These are phyloP conservation scores for Pseudanteris insignis DNA, from an alignment of 2,888 invertebrate species.

Conservation along the genomic window DNA sequence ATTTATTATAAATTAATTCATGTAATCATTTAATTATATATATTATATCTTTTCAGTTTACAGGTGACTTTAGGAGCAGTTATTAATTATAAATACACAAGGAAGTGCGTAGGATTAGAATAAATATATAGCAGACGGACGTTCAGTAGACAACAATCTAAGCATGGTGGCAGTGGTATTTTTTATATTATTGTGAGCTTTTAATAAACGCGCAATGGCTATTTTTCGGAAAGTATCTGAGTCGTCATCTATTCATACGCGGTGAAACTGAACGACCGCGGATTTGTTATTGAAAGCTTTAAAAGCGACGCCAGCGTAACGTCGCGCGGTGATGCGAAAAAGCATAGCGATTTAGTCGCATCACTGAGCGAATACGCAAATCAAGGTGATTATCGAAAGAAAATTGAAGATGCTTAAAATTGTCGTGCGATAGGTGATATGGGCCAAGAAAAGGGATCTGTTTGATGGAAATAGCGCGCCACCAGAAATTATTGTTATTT, in stretches of 20 bases:
- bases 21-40: no score
- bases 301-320: conserved; percentile 10
- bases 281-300: not conserved
- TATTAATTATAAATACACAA: not conserved
- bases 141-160: conserved; percentile 28
- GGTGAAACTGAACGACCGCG: conserved; percentile 10
- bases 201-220: conserved; percentile 17
- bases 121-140: conserved; percentile 14
- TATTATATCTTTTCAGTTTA: no score
- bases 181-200: conserved; percentile 9
- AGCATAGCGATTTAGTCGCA: conserved; percentile 1
- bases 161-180: conserved; percentile 19
- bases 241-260: not conserved
- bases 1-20: no score
- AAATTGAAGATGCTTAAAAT: conserved; percentile 47
- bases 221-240: not conserved
- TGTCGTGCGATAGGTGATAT: conserved; percentile 41
- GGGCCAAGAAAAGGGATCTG: no score
- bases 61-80: no score
- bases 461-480: no score
- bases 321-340: conserved; percentile 16
- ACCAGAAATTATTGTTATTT: no score
- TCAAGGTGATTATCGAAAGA: conserved; percentile 46
- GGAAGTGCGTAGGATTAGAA: conserved; percentile 9
- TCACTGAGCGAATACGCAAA: conserved; percentile 16